Conservation (phyloP, 2,113 vertebrate species). For the Apodemus speciosus region DNA sequence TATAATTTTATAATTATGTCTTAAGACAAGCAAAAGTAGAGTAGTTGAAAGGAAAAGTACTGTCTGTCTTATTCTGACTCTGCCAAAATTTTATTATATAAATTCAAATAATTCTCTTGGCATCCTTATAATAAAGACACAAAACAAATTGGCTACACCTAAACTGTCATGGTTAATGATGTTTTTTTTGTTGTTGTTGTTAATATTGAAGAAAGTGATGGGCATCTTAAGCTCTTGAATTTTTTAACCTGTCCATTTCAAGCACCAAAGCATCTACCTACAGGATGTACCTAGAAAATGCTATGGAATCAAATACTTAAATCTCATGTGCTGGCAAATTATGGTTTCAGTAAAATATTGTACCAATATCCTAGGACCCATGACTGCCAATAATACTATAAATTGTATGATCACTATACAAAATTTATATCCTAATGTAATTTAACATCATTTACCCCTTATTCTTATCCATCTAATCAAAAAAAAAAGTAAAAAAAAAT, state of each 20-base stretch:
- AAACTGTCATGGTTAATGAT: background rate
- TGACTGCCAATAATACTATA: conserved; percentile 77
- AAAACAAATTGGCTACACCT: background rate
- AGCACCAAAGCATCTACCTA: conserved; percentile 17
- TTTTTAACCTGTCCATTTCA: conserved; percentile 30
- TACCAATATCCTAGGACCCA: conserved; percentile 70
- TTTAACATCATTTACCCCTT: background rate
- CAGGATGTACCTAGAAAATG: conserved; percentile 73
- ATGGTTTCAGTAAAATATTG: conserved; percentile 79
- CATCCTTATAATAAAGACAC: background rate
- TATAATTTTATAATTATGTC: conserved; percentile 20
- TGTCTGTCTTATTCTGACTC: conserved; percentile 31
- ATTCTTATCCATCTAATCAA: background rate
- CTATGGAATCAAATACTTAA: conserved; percentile 81
- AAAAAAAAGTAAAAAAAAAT: conserved; percentile 10
- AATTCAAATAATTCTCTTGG: background rate
- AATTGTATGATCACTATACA: conserved; percentile 65
- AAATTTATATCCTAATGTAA: conserved; percentile 63
- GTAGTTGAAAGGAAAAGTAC: conserved; percentile 20
- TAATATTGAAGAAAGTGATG: conserved; percentile 7
- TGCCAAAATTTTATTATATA: background rate
- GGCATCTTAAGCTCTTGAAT: background rate
- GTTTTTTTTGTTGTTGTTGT: conserved; percentile 8
- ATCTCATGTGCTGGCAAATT: conserved; percentile 73
- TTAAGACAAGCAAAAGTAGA: conserved; percentile 21